These are phyloP conservation scores for Hippopotamus amphibius DNA, from an alignment of 2,113 vertebrate genomes.

Conservation along the genomic window DNA sequence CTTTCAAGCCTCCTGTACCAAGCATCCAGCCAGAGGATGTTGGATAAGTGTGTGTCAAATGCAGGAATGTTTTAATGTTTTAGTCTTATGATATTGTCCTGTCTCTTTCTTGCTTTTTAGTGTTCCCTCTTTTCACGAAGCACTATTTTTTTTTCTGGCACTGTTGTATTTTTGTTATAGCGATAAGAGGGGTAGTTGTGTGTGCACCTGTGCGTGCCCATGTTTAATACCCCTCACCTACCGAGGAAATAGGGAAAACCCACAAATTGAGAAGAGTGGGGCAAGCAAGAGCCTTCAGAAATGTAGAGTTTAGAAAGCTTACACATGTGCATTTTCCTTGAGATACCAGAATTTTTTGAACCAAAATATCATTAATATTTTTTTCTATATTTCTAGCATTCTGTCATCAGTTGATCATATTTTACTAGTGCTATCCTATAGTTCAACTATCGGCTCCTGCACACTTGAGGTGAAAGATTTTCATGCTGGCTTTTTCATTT, in stretches of 20 bases:
- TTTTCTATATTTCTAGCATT: background rate
- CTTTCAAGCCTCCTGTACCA: background rate
- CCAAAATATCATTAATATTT: background rate
- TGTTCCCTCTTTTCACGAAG: background rate
- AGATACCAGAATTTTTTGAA: background rate
- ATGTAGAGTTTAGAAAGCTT: constrained; percentile 2
- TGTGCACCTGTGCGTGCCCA: background rate
- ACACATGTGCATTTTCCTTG: constrained; percentile 4
- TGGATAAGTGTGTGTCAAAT: background rate
- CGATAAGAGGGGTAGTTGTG: background rate
- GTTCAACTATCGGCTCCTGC: background rate
- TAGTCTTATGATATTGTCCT: background rate
- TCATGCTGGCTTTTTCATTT: background rate
- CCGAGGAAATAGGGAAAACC: background rate
- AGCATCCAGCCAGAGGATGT: background rate
- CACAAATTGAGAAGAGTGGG: background rate
- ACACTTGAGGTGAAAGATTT: background rate
- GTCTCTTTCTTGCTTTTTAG: background rate
- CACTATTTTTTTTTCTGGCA: background rate
- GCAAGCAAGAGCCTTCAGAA: background rate
- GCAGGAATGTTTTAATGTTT: background rate
- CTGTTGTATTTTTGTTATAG: background rate
- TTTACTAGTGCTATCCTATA: background rate
- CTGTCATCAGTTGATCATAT: background rate
- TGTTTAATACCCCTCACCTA: background rate